Evolutionary conservation across 2,888 invertebrate species (phyloP).

Genomic region (Cephus sareptanus): DNA sequence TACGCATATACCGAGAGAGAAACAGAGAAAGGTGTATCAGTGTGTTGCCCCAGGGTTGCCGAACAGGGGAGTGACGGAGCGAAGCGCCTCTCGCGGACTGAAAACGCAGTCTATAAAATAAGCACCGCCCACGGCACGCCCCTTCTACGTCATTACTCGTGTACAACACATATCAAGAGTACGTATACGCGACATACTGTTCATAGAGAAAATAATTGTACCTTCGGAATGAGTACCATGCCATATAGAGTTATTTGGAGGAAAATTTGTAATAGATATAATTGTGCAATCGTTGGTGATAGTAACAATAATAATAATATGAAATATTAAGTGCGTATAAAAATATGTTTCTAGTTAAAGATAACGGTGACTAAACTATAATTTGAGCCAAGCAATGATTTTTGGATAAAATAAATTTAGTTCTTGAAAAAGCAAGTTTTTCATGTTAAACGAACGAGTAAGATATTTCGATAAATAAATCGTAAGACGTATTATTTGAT

Average conservation of each 20-base stretch:
- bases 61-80: not conserved
- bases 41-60: not conserved
- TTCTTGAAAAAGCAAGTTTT: not conserved
- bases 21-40: slow-evolving; percentile 16
- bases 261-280: not conserved
- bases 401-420: not conserved
- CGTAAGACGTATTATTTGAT: not conserved
- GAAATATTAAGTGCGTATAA: not conserved
- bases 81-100: not conserved
- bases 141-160: not conserved
- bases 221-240: not conserved
- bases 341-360: not conserved
- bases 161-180: not conserved
- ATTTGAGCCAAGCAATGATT: not conserved
- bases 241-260: not conserved
- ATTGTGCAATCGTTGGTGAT: not conserved
- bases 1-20: not conserved
- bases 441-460: not conserved
- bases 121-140: not conserved
- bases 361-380: not conserved
- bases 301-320: not conserved
- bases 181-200: not conserved
- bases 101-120: not conserved
- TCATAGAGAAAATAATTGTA: not conserved
- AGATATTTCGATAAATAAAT: not conserved